Conservation (phyloP, 2,888 invertebrate genomes). For the Yponomeuta malinellus region DNA sequence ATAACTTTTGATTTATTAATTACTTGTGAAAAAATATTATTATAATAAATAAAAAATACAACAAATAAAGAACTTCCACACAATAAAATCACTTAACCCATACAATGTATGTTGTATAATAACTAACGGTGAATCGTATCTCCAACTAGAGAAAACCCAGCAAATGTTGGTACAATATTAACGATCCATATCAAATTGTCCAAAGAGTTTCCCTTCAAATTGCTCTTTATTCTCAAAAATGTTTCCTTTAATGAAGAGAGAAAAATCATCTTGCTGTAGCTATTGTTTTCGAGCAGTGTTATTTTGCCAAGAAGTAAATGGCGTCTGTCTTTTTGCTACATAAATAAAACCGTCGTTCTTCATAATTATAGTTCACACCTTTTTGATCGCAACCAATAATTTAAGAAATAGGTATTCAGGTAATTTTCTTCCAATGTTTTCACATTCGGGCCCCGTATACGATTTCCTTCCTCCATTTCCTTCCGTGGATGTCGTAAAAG, state of each 20-base stretch:
- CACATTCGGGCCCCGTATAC: too few species aligned
- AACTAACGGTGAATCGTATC: background rate
- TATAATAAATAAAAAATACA: too few species aligned
- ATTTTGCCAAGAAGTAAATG: background rate
- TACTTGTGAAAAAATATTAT: background rate
- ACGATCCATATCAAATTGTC: conserved; percentile 2
- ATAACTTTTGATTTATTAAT: background rate
- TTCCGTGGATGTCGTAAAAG: too few species aligned
- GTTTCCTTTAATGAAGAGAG: conserved; percentile 14
- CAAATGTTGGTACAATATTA: background rate
- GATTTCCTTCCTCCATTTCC: too few species aligned
- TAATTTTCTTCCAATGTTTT: too few species aligned
- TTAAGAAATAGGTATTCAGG: background rate
- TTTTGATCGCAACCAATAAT: background rate
- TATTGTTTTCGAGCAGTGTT: background rate
- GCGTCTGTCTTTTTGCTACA: background rate
- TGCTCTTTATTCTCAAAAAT: background rate
- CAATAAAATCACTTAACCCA: too few species aligned
- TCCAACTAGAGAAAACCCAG: background rate
- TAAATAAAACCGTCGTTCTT: background rate
- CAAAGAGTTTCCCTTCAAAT: background rate
- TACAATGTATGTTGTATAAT: background rate
- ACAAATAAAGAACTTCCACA: too few species aligned
- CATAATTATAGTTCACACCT: background rate
- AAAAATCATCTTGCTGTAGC: background rate